Percentiles rank a stretch among this genome's conserved stretches.
phyloP scores from a whole-genome alignment of 2,113 vertebrate species.

The Seriola rivoliana region DNA sequence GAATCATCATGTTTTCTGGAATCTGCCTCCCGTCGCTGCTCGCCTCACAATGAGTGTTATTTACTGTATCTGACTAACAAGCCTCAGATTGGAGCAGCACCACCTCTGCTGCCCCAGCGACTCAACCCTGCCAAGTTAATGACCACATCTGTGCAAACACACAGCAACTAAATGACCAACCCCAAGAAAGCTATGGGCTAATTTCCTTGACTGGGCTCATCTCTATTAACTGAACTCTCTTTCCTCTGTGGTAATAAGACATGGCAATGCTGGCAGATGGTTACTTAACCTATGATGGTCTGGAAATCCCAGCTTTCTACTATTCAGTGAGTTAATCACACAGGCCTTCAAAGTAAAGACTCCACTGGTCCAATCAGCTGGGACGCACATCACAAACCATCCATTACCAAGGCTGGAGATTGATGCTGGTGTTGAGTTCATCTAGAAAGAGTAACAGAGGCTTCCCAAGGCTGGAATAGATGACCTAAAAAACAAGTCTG shows the following conservation, averaged over 20 bases:
- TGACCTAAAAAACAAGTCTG: neutral
- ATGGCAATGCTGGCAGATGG: slow-evolving; percentile 45
- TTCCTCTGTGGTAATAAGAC: slow-evolving; percentile 44
- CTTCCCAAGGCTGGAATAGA: neutral
- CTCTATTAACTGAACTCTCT: slow-evolving; percentile 42
- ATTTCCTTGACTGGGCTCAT: slow-evolving; percentile 54
- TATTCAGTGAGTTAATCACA: slow-evolving; percentile 35
- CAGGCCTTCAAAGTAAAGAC: slow-evolving; percentile 5
- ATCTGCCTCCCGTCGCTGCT: slow-evolving; percentile 16
- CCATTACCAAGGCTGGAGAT: slow-evolving; percentile 1
- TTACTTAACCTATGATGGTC: slow-evolving; percentile 39
- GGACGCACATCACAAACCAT: slow-evolving; percentile 4
- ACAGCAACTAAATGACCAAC: slow-evolving; percentile 40
- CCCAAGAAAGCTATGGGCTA: slow-evolving; percentile 38
- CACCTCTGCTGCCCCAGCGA: slow-evolving; percentile 42
- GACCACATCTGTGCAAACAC: slow-evolving; percentile 62
- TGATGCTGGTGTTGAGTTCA: neutral
- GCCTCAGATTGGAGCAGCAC: slow-evolving; percentile 32
- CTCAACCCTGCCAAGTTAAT: slow-evolving; percentile 53
- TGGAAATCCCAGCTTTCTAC: slow-evolving; percentile 10
- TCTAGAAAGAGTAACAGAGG: slow-evolving; percentile 1
- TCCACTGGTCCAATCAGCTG: slow-evolving; percentile 9
- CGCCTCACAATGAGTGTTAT: slow-evolving; percentile 23
- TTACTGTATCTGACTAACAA: slow-evolving; percentile 57
- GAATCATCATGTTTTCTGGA: slow-evolving; percentile 44